These are phyloP conservation scores for Meles meles DNA, from an alignment of 2,113 vertebrate genomes.

Conservation along the genomic window DNA sequence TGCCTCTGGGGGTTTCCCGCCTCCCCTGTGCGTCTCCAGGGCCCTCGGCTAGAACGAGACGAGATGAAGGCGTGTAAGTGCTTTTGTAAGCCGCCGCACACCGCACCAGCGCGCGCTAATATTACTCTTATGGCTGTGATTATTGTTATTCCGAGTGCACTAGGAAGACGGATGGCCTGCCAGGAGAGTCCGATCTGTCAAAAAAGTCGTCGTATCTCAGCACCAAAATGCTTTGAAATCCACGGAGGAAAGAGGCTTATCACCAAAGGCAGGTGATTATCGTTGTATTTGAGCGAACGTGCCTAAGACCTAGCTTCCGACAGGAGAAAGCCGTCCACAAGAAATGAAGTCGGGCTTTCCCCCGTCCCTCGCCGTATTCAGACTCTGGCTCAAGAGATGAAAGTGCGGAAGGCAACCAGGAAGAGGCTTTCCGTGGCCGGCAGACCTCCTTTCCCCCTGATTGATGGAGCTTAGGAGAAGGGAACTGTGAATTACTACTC, in stretches of 20 bases:
- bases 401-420: conserved; percentile 61
- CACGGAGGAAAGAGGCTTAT: background rate
- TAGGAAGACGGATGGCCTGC: background rate
- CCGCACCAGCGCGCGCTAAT: rapidly evolving
- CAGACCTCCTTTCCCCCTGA: conserved; percentile 56
- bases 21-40: rapidly evolving
- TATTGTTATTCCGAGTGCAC: background rate
- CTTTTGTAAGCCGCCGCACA: rapidly evolving
- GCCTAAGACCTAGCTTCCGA: background rate
- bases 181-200: background rate
- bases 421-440: conserved; percentile 46
- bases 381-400: conserved; percentile 72
- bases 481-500: conserved; percentile 53
- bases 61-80: rapidly evolving
- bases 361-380: conserved; percentile 52
- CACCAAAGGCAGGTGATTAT: background rate
- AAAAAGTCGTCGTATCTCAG: background rate
- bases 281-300: background rate
- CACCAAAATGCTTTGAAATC: background rate
- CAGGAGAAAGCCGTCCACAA: conserved; percentile 53
- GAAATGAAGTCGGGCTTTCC: conserved; percentile 65
- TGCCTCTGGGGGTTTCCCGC: background rate
- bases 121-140: background rate
- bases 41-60: rapidly evolving
- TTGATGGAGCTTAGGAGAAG: conserved; percentile 45